These are phyloP conservation scores for Leptinotarsa defecta DNA, from an alignment of 1,140 invertebrate genomes.

Conservation along the genomic window DNA sequence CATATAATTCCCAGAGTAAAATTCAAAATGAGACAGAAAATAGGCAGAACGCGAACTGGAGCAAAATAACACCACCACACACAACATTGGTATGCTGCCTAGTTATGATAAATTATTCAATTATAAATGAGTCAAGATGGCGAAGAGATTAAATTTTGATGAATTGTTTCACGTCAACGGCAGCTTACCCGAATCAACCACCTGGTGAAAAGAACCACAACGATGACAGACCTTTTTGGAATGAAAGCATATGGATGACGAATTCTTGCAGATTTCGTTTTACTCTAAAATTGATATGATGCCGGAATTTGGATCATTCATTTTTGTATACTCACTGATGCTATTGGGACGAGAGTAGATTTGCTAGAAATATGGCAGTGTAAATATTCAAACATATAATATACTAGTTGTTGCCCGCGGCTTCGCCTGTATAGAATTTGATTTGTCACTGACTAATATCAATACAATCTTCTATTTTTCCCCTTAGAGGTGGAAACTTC, in stretches of 20 bases:
- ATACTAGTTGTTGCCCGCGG: too few species aligned
- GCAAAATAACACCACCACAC: neutral
- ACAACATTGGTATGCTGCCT: conserved; percentile 9
- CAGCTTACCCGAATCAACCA: conserved; percentile 23
- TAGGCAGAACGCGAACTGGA: neutral
- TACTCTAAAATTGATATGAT: neutral
- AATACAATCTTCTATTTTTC: too few species aligned
- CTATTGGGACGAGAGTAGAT: neutral
- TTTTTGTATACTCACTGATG: neutral
- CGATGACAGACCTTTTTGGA: conserved; percentile 5
- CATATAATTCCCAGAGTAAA: too few species aligned
- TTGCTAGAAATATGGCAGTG: neutral
- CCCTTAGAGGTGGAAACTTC: too few species aligned
- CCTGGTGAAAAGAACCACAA: conserved; percentile 17
- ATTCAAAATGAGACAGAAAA: too few species aligned
- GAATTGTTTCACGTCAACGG: conserved; percentile 24
- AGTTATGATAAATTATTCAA: conserved; percentile 26
- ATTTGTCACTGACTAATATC: too few species aligned
- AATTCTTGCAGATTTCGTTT: neutral
- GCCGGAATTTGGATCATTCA: neutral
- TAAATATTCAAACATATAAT: neutral
- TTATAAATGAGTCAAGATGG: conserved; percentile 26
- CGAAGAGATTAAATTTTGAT: conserved; percentile 33
- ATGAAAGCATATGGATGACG: neutral
- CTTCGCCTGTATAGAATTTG: too few species aligned